Evolutionary conservation across 2,113 vertebrate genomes (phyloP).

Genomic region (Stigmatopora nigra): DNA sequence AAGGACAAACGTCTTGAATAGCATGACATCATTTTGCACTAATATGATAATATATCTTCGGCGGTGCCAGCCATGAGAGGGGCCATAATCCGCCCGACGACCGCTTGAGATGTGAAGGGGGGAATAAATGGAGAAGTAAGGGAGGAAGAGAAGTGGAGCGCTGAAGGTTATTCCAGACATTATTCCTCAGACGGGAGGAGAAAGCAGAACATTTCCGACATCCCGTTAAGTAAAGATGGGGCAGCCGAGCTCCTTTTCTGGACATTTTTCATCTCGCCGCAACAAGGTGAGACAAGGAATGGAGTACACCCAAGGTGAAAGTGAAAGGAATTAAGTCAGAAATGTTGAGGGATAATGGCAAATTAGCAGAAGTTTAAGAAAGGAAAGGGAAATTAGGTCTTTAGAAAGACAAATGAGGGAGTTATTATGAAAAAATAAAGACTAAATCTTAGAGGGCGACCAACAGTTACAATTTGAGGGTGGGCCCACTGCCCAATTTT

Average conservation of each 20-base stretch:
- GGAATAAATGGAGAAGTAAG: slow-evolving; percentile 30
- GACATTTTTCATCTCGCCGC: slow-evolving; percentile 6
- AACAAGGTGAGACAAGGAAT: slow-evolving; percentile 5
- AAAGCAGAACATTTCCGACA: slow-evolving; percentile 34
- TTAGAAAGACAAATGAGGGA: not conserved
- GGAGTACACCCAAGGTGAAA: not conserved
- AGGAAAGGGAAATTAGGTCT: not conserved
- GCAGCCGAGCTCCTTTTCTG: slow-evolving; percentile 11
- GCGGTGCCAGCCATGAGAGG: slow-evolving; percentile 48
- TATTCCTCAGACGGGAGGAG: slow-evolving; percentile 42
- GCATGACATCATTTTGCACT: slow-evolving; percentile 63
- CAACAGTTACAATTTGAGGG: too few species aligned
- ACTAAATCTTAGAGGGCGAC: too few species aligned
- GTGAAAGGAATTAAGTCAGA: not conserved
- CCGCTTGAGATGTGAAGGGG: slow-evolving; percentile 45
- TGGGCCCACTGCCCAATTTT: too few species aligned
- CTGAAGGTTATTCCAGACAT: slow-evolving; percentile 63
- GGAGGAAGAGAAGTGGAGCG: slow-evolving; percentile 12
- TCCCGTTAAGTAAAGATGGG: slow-evolving; percentile 22
- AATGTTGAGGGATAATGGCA: not conserved
- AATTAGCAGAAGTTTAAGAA: not conserved
- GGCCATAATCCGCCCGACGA: slow-evolving; percentile 51
- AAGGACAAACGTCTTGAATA: slow-evolving; percentile 66
- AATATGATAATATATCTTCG: slow-evolving; percentile 63
- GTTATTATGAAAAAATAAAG: too few species aligned